A percentile compares a stretch with the other conserved stretches of the same genome.
Conservation (phyloP, 2,797 vertebrate species). For the Pseudomugil tenellus region DNA sequence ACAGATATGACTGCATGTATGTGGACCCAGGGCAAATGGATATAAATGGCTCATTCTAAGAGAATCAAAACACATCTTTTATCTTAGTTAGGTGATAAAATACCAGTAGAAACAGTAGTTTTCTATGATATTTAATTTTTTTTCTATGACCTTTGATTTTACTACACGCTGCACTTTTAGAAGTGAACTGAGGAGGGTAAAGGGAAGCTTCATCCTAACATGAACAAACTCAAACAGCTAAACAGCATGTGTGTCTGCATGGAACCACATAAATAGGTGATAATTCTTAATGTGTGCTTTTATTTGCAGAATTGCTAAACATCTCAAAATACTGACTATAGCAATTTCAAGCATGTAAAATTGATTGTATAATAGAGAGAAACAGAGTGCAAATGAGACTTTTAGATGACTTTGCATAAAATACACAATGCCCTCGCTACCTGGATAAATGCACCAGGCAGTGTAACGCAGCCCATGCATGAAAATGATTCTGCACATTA, state of each 20-base stretch:
- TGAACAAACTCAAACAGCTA: not conserved
- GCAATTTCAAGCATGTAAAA: not conserved
- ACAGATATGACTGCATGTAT: too few relatives aligned
- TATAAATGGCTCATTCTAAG: too few relatives aligned
- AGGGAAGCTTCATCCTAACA: not conserved
- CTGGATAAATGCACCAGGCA: slow-evolving; percentile 15
- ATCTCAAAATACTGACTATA: not conserved
- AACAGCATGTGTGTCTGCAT: not conserved
- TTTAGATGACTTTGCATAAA: slow-evolving; percentile 2
- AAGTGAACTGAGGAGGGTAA: too few relatives aligned
- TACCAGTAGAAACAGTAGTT: too few relatives aligned
- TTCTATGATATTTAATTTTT: too few relatives aligned
- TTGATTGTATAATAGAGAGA: not conserved
- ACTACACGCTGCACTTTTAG: too few relatives aligned
- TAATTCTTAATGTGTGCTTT: not conserved
- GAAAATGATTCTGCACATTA: slow-evolving; percentile 19
- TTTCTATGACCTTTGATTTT: too few relatives aligned
- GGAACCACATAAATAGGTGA: not conserved
- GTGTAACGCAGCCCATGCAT: slow-evolving; percentile 12
- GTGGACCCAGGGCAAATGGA: too few relatives aligned
- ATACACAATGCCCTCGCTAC: slow-evolving; percentile 3
- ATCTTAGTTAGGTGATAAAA: too few relatives aligned
- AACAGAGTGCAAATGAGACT: not conserved
- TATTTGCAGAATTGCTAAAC: not conserved
- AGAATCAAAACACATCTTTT: too few relatives aligned